Percentiles rank a stretch among this genome's conserved stretches.
Conservation (phyloP, 2,888 invertebrate genomes). For the Pasiphila rectangulata region DNA sequence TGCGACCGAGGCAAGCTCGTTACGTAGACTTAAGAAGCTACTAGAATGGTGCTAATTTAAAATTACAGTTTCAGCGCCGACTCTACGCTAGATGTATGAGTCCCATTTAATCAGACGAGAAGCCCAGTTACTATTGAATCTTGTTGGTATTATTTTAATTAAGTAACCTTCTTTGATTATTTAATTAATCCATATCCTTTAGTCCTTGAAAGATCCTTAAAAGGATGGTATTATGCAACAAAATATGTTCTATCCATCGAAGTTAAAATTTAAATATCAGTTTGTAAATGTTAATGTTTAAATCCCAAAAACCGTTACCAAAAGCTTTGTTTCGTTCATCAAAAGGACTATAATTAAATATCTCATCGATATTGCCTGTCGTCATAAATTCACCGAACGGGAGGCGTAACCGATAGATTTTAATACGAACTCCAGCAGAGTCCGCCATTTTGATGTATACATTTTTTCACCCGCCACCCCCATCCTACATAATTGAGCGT, state of each 20-base stretch:
- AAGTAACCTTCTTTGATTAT: no score
- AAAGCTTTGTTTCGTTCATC: slow-evolving; percentile 21
- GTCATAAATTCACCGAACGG: slow-evolving; percentile 55
- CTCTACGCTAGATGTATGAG: no score
- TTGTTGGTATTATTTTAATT: no score
- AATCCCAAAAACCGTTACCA: slow-evolving; percentile 9
- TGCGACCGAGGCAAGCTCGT: background rate
- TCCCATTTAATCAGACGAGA: no score
- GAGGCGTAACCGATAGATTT: slow-evolving; percentile 70
- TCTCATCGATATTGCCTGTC: slow-evolving; percentile 52
- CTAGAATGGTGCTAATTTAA: background rate
- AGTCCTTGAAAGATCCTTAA: background rate
- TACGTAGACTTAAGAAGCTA: slow-evolving; percentile 1
- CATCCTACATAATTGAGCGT: slow-evolving; percentile 74
- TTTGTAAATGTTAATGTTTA: background rate
- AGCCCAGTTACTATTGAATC: no score
- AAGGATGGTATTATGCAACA: slow-evolving; percentile 25
- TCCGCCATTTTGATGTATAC: slow-evolving; percentile 72
- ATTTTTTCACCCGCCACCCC: slow-evolving; percentile 62
- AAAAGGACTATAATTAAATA: slow-evolving; percentile 47
- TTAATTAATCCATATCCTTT: no score
- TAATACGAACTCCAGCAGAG: slow-evolving; percentile 70
- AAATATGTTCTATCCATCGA: background rate
- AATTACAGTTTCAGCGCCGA: background rate
- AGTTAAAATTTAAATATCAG: background rate